A percentile compares a stretch with the other conserved stretches of the same genome.
These are phyloP conservation scores for Stichopus horrens DNA, from an alignment of 53 echinoderm and acorn worm genomes.

Conservation along the genomic window DNA sequence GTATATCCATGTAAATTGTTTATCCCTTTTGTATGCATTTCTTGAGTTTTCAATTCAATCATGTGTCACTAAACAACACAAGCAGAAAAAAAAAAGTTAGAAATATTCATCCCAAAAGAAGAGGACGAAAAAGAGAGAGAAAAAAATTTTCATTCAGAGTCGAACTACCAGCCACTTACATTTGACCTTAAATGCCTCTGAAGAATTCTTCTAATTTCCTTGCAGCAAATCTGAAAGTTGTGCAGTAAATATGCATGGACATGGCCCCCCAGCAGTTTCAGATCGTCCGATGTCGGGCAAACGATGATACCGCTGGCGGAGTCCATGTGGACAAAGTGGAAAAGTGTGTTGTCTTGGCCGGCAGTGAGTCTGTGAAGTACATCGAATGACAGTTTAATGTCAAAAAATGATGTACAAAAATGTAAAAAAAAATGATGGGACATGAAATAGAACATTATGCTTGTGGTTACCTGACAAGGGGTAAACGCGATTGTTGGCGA, in stretches of 20 bases:
- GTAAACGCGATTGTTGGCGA: neutral
- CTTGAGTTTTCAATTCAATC: too few relatives aligned
- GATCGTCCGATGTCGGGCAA: conserved; percentile 73
- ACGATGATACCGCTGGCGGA: conserved; percentile 66
- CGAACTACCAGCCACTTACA: conserved; percentile 48
- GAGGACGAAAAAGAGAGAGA: too few relatives aligned
- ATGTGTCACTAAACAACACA: too few relatives aligned
- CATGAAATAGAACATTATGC: neutral
- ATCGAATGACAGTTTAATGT: neutral
- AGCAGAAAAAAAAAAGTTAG: too few relatives aligned
- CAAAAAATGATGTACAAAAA: too few relatives aligned
- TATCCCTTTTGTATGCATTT: too few relatives aligned
- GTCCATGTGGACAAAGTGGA: conserved; percentile 87
- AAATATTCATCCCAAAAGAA: too few relatives aligned
- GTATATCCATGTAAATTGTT: too few relatives aligned
- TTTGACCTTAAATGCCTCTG: conserved; percentile 60
- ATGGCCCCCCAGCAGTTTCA: conserved; percentile 69
- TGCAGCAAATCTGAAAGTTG: conserved; percentile 85
- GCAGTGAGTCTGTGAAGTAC: conserved; percentile 69
- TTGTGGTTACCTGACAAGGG: neutral
- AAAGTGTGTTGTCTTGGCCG: conserved; percentile 90
- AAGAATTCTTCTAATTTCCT: conserved; percentile 74
- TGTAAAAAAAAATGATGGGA: neutral
- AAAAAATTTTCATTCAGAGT: too few relatives aligned
- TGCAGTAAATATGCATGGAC: conserved; percentile 71